phyloP scores from a whole-genome alignment of 2,797 vertebrate genomes.

The Cuniculus paca region DNA sequence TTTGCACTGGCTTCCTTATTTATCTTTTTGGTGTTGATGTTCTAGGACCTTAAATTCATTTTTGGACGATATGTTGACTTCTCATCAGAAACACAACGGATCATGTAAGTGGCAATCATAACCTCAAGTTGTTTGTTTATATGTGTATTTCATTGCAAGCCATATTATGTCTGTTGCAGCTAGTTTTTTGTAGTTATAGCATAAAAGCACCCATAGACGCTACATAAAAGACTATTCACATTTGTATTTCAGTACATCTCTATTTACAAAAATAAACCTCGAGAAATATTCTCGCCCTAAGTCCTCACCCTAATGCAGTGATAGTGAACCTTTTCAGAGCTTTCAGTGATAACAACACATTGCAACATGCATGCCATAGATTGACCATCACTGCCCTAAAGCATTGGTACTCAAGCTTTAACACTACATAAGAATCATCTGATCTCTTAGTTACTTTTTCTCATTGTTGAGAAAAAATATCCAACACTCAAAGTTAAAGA shows the following conservation, averaged over 20 bases:
- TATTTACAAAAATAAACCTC: not conserved
- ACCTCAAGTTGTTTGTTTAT: not conserved
- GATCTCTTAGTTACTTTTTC: not conserved
- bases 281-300: not conserved
- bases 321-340: not conserved
- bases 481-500: not conserved
- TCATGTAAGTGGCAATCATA: constrained; percentile 93
- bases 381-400: not conserved
- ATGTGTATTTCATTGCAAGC: not conserved
- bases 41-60: constrained; percentile 97
- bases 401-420: not conserved
- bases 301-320: not conserved
- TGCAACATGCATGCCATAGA: not conserved
- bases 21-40: constrained; percentile 76
- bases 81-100: constrained; percentile 94
- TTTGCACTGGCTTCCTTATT: not conserved
- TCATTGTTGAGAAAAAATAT: not conserved
- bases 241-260: not conserved
- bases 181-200: not conserved
- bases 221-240: not conserved
- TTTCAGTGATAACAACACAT: not conserved
- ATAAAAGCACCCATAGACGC: not conserved
- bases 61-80: constrained; percentile 96
- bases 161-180: not conserved
- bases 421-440: not conserved